phyloP scores from a whole-genome alignment of 2,113 vertebrate species.

The Laticauda laticaudata region DNA sequence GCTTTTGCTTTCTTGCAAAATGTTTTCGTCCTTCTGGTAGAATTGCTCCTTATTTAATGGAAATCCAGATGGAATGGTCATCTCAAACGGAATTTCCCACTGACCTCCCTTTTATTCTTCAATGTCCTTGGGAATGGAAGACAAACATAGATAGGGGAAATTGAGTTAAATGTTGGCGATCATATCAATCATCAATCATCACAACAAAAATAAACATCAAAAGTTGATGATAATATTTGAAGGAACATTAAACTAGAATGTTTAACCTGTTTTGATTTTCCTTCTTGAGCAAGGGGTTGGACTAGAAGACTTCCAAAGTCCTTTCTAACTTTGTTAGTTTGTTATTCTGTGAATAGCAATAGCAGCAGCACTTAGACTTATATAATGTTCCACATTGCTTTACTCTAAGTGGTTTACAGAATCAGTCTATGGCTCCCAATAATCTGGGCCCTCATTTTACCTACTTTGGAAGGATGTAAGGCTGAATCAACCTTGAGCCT shows the following conservation, averaged over 20 bases:
- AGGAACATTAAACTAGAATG: background rate
- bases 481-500: too few species aligned
- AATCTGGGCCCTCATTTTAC: too few species aligned
- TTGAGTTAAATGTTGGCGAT: background rate
- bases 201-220: background rate
- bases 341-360: background rate
- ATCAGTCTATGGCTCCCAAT: too few species aligned
- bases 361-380: too few species aligned
- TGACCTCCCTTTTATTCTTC: slow-evolving; percentile 7
- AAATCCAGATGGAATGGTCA: slow-evolving; percentile 3
- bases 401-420: too few species aligned
- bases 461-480: too few species aligned
- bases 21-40: background rate
- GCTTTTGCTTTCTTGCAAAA: slow-evolving; percentile 3
- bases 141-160: background rate
- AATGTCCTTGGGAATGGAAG: background rate
- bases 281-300: background rate
- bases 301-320: too few species aligned
- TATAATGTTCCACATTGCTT: too few species aligned
- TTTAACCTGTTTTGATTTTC: background rate
- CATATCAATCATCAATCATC: background rate
- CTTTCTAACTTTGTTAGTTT: background rate
- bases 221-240: background rate
- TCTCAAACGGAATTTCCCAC: slow-evolving; percentile 10
- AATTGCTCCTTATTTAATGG: slow-evolving; percentile 11